Conservation (phyloP, 2,888 invertebrate species). For the Pristionchus entomophagus region DNA sequence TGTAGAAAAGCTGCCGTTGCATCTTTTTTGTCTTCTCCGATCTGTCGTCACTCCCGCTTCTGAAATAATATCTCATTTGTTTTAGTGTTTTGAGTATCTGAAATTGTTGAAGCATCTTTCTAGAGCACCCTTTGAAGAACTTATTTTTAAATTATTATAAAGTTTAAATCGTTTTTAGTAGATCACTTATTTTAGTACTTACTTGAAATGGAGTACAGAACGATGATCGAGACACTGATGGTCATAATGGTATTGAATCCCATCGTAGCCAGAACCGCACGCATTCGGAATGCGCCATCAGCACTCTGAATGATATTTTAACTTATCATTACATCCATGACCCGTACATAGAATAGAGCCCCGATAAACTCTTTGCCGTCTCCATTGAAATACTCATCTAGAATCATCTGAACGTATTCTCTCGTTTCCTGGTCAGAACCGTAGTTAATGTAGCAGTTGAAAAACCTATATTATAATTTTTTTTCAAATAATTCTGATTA, state of each 20-base stretch:
- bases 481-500: too few species aligned
- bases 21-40: not conserved
- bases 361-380: not conserved
- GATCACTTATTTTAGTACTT: too few species aligned
- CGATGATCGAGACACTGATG: not conserved
- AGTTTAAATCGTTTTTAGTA: too few species aligned
- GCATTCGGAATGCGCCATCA: not conserved
- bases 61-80: too few species aligned
- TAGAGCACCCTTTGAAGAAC: too few species aligned
- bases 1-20: not conserved
- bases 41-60: not conserved
- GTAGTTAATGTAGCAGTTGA: not conserved
- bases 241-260: slow-evolving; percentile 2
- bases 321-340: not conserved
- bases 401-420: not conserved
- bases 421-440: not conserved
- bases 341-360: not conserved
- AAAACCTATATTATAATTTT: not conserved
- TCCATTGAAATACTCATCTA: not conserved
- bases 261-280: not conserved
- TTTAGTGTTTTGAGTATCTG: too few species aligned
- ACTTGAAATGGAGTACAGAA: not conserved
- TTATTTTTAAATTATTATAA: too few species aligned
- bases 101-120: too few species aligned
- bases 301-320: not conserved